Evolutionary conservation across 2,888 invertebrate genomes (phyloP), one percentile per base, ranked within the genome.

Genomic region (Choristoneura rosaceana): DNA sequence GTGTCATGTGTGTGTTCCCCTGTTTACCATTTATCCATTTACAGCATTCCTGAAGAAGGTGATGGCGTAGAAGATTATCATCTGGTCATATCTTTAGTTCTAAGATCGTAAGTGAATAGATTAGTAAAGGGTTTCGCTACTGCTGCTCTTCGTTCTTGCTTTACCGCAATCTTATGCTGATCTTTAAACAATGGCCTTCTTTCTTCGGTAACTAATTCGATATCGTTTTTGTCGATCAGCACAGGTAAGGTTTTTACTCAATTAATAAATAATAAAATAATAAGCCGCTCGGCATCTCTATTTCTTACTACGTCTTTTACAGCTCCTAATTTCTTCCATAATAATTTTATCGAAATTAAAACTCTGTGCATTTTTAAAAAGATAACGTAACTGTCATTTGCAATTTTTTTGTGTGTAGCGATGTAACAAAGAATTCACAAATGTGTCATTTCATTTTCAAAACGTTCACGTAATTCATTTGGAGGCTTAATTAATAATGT

Each of bases 11-110:
- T 89, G 92, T 90, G 86, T 79, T 78, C 88, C 90, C 84, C 80
- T 83, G 80, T 89, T 81, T 84, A 93, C 86, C 80, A 75, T 74
- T 89, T 91, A 81, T 93, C 84, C 90, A 82, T 93, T 96, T 96
- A 84, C 96, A 96, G 96, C 96, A 94, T 96, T 96, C 96, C 96
- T 96, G 95, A 96, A 96, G 96, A 96, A 96, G 95, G 94, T 96
- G 94, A 96, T 96, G 96, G 95, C 95, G 94, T 96, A 93, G 90
- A 91, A 86, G 90, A 87, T 79, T 79, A 87, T 81, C 87, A 82
- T 84, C 84, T 86, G 91, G 84, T 90, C 91, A 87, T 88, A 89
- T 91, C 91, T 91, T 93, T 94, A 94, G 94, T 90, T 90, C 87
- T 94, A 94, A 94, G 94, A 94, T 95, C 94, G 93, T 94, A 94